Percentiles rank a stretch among this genome's conserved stretches.
phyloP scores from a whole-genome alignment of 2,113 vertebrate genomes.

The Haemorhous mexicanus region DNA sequence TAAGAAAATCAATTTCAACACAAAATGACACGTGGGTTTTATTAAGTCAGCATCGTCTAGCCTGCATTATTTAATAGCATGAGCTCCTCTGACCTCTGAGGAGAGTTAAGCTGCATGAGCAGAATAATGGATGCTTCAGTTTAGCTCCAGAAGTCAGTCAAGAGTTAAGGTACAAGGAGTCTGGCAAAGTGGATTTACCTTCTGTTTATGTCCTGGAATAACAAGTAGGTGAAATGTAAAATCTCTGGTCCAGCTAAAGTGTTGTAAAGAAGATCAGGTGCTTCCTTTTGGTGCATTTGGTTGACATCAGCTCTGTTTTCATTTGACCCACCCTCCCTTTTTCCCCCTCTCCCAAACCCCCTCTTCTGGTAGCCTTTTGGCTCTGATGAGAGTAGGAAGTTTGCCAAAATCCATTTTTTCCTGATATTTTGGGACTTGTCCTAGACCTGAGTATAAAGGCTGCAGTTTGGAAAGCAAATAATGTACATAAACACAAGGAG shows the following conservation, averaged over 20 bases:
- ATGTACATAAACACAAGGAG: background rate
- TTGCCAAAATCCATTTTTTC: background rate
- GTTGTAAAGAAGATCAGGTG: background rate
- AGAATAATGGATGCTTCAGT: background rate
- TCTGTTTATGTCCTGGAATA: background rate
- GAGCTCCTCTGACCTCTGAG: conserved; percentile 49
- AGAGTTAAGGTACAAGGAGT: background rate
- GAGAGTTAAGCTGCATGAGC: conserved; percentile 67
- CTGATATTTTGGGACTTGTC: background rate
- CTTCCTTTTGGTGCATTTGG: background rate
- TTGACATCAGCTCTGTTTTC: background rate
- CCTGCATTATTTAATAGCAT: conserved; percentile 72
- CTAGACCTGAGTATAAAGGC: background rate
- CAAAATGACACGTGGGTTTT: conserved; percentile 68
- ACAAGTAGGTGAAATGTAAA: background rate
- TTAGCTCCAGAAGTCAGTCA: background rate
- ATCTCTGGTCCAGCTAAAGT: background rate
- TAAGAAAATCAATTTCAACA: conserved; percentile 73
- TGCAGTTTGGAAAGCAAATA: background rate
- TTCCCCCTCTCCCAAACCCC: background rate
- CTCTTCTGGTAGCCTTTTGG: background rate
- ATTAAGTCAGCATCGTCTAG: conserved; percentile 69
- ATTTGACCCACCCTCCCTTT: background rate
- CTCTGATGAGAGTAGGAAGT: background rate
- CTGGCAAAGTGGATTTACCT: background rate